A percentile compares a stretch with the other conserved stretches of the same genome.
Evolutionary conservation across 2,888 invertebrate genomes (phyloP).

Genomic region (Timema cristinae): DNA sequence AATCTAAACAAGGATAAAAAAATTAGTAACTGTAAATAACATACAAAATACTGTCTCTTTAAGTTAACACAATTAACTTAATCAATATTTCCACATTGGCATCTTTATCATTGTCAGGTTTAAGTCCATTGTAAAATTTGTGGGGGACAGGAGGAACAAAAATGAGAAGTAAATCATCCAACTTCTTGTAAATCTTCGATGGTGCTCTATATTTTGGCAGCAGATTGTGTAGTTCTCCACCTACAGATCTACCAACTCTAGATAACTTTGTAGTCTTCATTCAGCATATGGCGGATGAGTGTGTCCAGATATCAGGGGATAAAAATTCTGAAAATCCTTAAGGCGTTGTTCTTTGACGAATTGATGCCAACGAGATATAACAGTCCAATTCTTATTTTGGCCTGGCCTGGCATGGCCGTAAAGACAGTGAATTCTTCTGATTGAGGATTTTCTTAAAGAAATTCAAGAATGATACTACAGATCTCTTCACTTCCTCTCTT

Average conservation of each 20-base stretch:
- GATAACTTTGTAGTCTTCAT: not conserved
- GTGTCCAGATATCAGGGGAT: not conserved
- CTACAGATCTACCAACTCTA: not conserved
- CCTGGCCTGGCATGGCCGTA: not conserved
- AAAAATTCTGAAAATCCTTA: not conserved
- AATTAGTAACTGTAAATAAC: not conserved
- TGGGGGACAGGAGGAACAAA: constrained; percentile 9
- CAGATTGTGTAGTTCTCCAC: not conserved
- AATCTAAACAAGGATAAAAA: not conserved
- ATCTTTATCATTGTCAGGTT: not conserved
- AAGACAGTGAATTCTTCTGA: not conserved
- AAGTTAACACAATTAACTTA: too few relatives aligned
- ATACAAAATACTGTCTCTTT: not conserved
- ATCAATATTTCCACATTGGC: not conserved
- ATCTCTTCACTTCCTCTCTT: not conserved
- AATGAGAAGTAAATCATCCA: not conserved
- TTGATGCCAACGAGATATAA: not conserved
- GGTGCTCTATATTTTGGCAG: not conserved
- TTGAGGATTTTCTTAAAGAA: not conserved
- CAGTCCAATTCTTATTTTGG: not conserved
- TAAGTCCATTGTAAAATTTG: not conserved
- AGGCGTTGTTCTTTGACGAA: not conserved
- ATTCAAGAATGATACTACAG: not conserved
- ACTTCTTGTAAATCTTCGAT: not conserved
- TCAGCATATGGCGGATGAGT: not conserved